These are phyloP conservation scores for Papilio dardanus DNA, from an alignment of 1,140 invertebrate genomes.

Conservation along the genomic window DNA sequence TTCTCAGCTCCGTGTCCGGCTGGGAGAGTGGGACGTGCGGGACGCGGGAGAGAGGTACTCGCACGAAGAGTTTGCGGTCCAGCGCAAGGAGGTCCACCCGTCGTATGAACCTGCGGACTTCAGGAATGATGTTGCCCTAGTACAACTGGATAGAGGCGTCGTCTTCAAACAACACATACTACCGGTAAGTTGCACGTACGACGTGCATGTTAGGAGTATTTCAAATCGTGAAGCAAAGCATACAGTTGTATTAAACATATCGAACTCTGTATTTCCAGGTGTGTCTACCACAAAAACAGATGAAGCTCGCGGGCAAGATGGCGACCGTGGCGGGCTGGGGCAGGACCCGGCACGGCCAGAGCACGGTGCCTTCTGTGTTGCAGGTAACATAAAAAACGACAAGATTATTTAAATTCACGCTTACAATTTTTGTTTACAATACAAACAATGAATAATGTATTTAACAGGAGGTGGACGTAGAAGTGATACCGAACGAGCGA, in stretches of 20 bases:
- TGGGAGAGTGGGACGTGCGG: conserved; percentile 96
- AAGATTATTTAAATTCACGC: not conserved
- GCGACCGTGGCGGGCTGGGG: conserved; percentile 96
- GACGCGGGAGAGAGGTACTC: conserved; percentile 90
- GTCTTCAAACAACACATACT: conserved; percentile 94
- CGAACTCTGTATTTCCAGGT: conserved; percentile 82
- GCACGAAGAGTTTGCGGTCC: conserved; percentile 94
- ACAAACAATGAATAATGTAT: not conserved
- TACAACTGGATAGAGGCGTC: conserved; percentile 90
- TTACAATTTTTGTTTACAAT: not conserved
- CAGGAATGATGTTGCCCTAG: conserved; percentile 93
- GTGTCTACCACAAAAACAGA: conserved; percentile 88
- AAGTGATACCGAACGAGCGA: conserved; percentile 95
- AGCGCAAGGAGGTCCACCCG: conserved; percentile 95
- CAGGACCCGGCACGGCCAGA: conserved; percentile 91
- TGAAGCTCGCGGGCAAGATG: conserved; percentile 91
- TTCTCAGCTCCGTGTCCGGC: conserved; percentile 91
- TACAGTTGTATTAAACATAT: no score
- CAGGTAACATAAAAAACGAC: conserved; percentile 76
- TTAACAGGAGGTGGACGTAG: conserved; percentile 88
- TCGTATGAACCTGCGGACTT: conserved; percentile 94
- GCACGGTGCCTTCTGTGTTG: conserved; percentile 89
- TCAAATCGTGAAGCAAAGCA: no score
- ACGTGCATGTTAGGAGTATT: no score
- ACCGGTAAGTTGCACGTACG: conserved; percentile 88